Percentiles rank a stretch among this genome's conserved stretches.
These are phyloP conservation scores for Nothobranchius furzeri DNA, from an alignment of 2,113 vertebrate genomes.

Conservation along the genomic window DNA sequence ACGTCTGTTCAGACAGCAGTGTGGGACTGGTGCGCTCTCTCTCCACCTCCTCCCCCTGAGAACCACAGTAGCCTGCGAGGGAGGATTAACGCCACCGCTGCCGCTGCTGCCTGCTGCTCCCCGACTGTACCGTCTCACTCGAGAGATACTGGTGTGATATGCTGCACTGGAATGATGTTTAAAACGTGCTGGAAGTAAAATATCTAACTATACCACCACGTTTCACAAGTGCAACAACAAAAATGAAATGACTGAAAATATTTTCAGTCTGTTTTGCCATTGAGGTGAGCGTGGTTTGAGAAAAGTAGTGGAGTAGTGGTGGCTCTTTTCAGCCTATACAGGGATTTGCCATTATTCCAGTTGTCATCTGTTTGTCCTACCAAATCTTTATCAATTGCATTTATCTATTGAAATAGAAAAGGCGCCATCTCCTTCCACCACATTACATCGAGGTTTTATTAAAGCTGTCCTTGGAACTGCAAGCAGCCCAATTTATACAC, in stretches of 20 bases:
- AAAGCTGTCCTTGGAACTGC: not conserved
- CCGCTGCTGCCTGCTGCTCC: conserved; percentile 21
- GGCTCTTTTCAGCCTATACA: not conserved
- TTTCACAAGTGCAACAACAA: conserved; percentile 6
- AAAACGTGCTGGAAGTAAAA: conserved; percentile 14
- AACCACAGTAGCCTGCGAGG: conserved; percentile 31
- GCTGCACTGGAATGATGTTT: conserved; percentile 21
- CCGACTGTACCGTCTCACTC: conserved; percentile 22
- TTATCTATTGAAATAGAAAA: conserved; percentile 12
- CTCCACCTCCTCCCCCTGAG: conserved; percentile 22
- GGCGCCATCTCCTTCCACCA: not conserved
- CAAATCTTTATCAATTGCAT: not conserved
- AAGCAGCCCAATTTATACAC: not conserved
- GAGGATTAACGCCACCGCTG: conserved; percentile 44
- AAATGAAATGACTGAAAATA: not conserved
- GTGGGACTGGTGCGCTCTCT: conserved; percentile 18
- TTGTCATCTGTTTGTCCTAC: not conserved
- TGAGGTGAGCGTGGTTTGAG: too few species aligned
- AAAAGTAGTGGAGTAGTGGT: too few species aligned
- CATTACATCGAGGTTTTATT: not conserved
- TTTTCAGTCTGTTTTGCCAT: too few species aligned
- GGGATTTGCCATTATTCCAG: conserved; percentile 10
- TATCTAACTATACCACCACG: not conserved
- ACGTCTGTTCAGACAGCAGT: conserved; percentile 37
- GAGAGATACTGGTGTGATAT: conserved; percentile 27